These are phyloP conservation scores for Bradypodion ventrale DNA, from an alignment of 2,797 vertebrate genomes.

Conservation along the genomic window DNA sequence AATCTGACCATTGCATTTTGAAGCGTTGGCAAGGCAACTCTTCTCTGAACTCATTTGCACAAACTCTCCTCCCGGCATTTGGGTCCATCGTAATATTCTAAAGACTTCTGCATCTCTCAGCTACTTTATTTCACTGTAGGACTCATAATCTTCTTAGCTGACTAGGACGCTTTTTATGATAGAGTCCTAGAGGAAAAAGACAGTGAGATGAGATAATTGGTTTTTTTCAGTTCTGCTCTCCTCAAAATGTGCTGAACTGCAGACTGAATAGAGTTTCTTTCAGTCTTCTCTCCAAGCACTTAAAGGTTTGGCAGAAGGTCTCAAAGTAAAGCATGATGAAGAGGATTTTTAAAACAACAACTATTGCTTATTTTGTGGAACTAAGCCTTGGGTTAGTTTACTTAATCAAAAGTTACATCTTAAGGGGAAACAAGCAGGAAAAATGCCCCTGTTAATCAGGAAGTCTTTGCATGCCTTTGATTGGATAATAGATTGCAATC, in stretches of 20 bases:
- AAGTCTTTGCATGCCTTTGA: not conserved
- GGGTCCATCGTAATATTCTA: constrained; percentile 32
- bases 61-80: constrained; percentile 30
- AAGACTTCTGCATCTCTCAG: constrained; percentile 43
- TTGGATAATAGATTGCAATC: not conserved
- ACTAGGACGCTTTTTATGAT: not conserved
- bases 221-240: constrained; percentile 13
- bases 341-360: not conserved
- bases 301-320: not conserved
- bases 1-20: not conserved
- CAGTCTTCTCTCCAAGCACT: not conserved
- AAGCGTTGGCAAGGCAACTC: not conserved
- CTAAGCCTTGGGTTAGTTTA: not conserved
- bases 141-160: constrained; percentile 43
- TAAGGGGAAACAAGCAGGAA: not conserved
- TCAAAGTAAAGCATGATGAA: not conserved
- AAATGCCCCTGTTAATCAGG: not conserved
- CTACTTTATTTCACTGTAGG: constrained; percentile 27
- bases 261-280: constrained; percentile 12
- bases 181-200: constrained; percentile 30
- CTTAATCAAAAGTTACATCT: not conserved
- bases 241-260: constrained; percentile 6
- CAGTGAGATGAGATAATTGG: not conserved
- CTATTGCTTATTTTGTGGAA: not conserved
- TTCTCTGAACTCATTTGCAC: constrained; percentile 23